A percentile compares a stretch with the other conserved stretches of the same genome.
Conservation (phyloP, 2,888 invertebrate genomes). For the Eueremaeus valkanovi region DNA sequence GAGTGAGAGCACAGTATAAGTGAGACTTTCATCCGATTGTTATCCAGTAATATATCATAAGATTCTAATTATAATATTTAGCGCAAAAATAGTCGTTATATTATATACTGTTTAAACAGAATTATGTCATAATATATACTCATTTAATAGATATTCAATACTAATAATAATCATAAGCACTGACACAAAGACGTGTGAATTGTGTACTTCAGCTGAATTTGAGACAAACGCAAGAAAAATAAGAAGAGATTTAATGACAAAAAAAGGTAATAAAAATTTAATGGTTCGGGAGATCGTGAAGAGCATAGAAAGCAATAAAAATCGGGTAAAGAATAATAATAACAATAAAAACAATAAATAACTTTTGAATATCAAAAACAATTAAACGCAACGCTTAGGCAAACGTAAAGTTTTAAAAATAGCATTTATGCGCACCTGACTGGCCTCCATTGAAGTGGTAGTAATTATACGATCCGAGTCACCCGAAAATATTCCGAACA, state of each 20-base stretch:
- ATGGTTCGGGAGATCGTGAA: conserved; percentile 24
- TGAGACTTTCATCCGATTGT: no score
- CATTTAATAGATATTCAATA: no score
- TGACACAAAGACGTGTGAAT: neutral
- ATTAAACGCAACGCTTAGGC: neutral
- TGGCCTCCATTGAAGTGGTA: conserved; percentile 17
- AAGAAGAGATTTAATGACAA: neutral
- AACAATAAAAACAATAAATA: conserved; percentile 14
- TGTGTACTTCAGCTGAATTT: neutral
- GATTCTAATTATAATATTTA: no score
- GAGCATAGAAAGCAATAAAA: no score
- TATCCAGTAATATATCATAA: no score
- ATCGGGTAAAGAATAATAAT: neutral
- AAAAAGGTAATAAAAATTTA: conserved; percentile 26
- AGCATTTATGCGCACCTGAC: neutral
- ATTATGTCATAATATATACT: no score
- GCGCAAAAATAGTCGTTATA: no score
- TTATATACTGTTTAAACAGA: no score
- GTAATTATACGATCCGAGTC: conserved; percentile 26
- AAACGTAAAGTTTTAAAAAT: neutral
- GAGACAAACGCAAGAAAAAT: no score
- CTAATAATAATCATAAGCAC: neutral
- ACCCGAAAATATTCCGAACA: conserved; percentile 22
- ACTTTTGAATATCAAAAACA: neutral
- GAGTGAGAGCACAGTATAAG: no score